Evolutionary conservation across 2,888 invertebrate genomes (phyloP).

Genomic region (Atethmia centrago): DNA sequence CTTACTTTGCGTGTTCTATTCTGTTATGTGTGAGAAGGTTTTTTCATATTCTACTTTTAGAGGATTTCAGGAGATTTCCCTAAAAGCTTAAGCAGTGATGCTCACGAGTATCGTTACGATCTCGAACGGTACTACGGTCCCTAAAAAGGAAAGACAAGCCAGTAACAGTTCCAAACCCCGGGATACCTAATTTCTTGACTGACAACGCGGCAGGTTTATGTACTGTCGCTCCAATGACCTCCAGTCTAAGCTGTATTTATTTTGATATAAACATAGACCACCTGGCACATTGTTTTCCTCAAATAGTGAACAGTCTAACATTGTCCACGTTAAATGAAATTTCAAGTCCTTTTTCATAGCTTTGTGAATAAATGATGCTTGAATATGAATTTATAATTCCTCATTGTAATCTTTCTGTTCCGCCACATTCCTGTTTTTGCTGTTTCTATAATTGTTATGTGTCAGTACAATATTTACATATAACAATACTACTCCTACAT

Average conservation of each 20-base stretch:
- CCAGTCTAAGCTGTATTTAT: background rate
- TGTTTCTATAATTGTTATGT: constrained; percentile 55
- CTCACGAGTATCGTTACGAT: background rate
- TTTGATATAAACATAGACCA: background rate
- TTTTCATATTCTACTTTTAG: background rate
- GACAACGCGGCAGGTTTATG: background rate
- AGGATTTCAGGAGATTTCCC: background rate
- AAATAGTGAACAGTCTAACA: background rate
- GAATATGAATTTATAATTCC: constrained; percentile 41
- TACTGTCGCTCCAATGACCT: background rate
- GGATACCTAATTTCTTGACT: background rate
- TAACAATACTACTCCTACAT: constrained; percentile 56
- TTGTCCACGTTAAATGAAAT: background rate
- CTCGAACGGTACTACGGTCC: background rate
- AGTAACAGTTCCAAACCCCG: background rate
- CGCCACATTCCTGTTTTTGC: constrained; percentile 53
- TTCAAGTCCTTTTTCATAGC: constrained; percentile 3
- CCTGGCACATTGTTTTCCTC: background rate
- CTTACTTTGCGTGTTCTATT: background rate
- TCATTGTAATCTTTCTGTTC: constrained; percentile 55
- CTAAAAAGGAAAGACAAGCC: background rate
- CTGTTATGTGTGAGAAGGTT: no score
- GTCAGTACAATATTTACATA: constrained; percentile 60
- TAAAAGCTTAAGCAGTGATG: background rate
- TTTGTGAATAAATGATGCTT: constrained; percentile 14